Base-by-base conservation (phyloP, 1,140 invertebrate genomes). In the Bacillus rossius region DNA sequence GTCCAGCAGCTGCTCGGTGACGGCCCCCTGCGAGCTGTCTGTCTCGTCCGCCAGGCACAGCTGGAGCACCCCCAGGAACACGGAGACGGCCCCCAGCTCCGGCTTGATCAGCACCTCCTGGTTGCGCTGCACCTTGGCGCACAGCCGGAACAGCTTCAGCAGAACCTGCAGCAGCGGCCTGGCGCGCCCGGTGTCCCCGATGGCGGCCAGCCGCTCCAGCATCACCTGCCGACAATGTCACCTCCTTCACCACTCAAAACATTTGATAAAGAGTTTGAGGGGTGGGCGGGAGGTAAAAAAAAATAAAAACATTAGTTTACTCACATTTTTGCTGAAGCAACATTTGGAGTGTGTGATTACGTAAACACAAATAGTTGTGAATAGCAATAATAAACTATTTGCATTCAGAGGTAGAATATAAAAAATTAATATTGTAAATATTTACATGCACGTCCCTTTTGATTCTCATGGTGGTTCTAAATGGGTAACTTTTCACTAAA, bases 1-100 rank as follows among this genome's bases (percentile, higher is more conserved):
- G 64, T 86, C 84, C 8, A 95, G 73, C 16, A 95, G 72, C 69
- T 94, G 91, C 71, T 94, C 91, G 0, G 89, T 91, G 5, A 94
- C 78, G 43, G 84, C 79, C 0, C 82, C 80, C 64, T 86, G 84
- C 61, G 79, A 78, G 65, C 80, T 78, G 52, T 85, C 84, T 2
- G 78, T 81, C 26, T 82, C 79, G 56, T 83, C 77, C 13, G 79
- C 79, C 43, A 84, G 73, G 65, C 85, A 87, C 60, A 86, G 72
- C 68, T 88, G 82, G 4, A 90, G 71, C 43, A 85, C 84, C 51
- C 83, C 81, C 0, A 90, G 71, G 42, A 90, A 75, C 1, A 86
- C 82, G 10, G 81, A 77, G 37, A 91, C 83, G 1, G 88, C 85
- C 37, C 81, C 80, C 10, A 89, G 65, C 70, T 86, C 81, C 0